phyloP scores from a whole-genome alignment of 2,797 vertebrate genomes.

The Antennarius maculatus region DNA sequence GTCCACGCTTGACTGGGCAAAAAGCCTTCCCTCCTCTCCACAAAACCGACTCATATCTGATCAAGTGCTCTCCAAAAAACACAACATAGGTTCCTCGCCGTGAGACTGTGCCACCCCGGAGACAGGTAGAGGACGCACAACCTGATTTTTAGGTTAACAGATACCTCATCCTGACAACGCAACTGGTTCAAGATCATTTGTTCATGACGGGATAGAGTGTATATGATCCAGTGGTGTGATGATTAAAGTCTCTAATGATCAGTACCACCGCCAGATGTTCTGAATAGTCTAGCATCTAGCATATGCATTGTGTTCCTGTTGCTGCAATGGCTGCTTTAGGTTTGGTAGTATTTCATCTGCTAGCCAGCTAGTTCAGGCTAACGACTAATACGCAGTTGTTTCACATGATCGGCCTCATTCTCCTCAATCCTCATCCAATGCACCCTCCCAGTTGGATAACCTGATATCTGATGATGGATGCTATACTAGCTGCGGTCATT shows the following conservation, averaged over 20 bases:
- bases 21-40: constrained; percentile 42
- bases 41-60: constrained; percentile 51
- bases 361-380: too few species aligned
- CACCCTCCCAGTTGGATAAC: too few species aligned
- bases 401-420: too few species aligned
- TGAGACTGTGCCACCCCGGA: background rate
- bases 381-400: too few species aligned
- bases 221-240: background rate
- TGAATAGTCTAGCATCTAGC: too few species aligned
- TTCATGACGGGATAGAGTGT: background rate
- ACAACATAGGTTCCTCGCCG: constrained; percentile 37
- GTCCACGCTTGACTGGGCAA: constrained; percentile 56
- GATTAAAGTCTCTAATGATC: background rate
- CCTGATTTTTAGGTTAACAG: background rate
- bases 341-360: too few species aligned
- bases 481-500: too few species aligned
- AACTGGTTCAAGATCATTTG: background rate
- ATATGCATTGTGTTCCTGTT: too few species aligned
- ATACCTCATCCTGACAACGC: background rate
- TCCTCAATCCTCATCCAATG: too few species aligned
- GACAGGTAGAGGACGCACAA: constrained; percentile 2
- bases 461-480: too few species aligned
- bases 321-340: too few species aligned
- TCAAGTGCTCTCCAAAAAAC: constrained; percentile 34
- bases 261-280: too few species aligned